Base-by-base conservation (phyloP, 1,140 invertebrate species). In the Drosophila chauvacae region DNA sequence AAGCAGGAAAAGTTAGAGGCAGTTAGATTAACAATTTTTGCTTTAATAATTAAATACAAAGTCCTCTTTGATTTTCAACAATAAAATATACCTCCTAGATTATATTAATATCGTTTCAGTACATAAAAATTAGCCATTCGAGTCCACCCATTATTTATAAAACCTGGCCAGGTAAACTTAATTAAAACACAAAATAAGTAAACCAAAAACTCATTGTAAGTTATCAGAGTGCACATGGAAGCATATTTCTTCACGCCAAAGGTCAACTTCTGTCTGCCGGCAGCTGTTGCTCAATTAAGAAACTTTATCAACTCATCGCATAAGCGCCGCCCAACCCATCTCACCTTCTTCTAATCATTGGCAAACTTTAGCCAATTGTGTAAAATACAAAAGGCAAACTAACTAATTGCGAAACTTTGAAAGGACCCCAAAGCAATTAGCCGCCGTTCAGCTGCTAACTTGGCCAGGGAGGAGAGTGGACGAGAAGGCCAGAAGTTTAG, bases 401-500 rank as follows among this genome's bases (percentile, higher is more conserved):
- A 41, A 48, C 41, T 77, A 77, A 77, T 77, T 60, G 73, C 62
- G 3, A 60, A 77, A 60, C 63, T 77, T 77, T 53, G 30, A 44
- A 35, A 11, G 41, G 30, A 14, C 30, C 48, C 51, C 37, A 68
- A 60, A 42, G 74, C 74, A 77, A 77, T 77, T 68, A 77, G 69
- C 39, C 47, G 23, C 30, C 45, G 47, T 56, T 58, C 28, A 28
- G 41, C 35, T 60, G 35, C 30, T 30, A 44, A 26, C 41, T 66
- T 28, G 39, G 18, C 37, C 65, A 51, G 14, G 3, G 2, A 13
- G 48, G n/a, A 2, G 47, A 45, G 9, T 44, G 41, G 33, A 37
- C 30, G 23, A 50, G 48, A 53, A 41, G 56, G 7, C 1, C 18
- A 35, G n/a, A 53, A 48, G 56, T 55, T 74, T 68, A 26, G 41